Percentiles rank a stretch among this genome's conserved stretches.
Conservation (phyloP, 2,888 invertebrate genomes). For the Barypeithes pellucidus region DNA sequence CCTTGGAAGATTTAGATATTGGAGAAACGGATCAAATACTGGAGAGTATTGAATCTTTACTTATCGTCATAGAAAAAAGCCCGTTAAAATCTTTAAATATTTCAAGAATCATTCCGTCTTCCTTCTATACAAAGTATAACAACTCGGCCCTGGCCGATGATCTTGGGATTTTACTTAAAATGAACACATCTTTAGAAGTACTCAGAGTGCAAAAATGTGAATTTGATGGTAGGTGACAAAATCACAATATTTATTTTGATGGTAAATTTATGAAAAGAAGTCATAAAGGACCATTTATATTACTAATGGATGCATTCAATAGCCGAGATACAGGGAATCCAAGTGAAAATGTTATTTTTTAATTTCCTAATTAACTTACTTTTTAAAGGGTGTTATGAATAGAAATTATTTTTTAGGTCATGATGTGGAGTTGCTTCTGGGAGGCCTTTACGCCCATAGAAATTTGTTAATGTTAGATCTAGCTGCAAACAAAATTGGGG, state of each 20-base stretch:
- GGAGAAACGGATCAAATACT: conserved; percentile 75
- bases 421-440: conserved; percentile 74
- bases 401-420: conserved; percentile 64
- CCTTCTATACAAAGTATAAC: conserved; percentile 57
- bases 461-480: conserved; percentile 76
- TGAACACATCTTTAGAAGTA: conserved; percentile 71
- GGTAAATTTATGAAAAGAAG: too few relatives aligned
- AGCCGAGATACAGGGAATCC: too few relatives aligned
- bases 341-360: too few relatives aligned
- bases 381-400: too few relatives aligned
- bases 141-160: conserved; percentile 72
- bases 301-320: too few relatives aligned
- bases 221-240: conserved; percentile 69
- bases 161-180: conserved; percentile 64
- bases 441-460: conserved; percentile 72
- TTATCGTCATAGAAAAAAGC: conserved; percentile 70
- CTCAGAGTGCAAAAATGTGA: conserved; percentile 76
- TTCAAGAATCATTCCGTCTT: conserved; percentile 67
- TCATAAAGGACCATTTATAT: too few relatives aligned
- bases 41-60: conserved; percentile 73
- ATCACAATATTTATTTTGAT: too few relatives aligned
- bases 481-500: conserved; percentile 75
- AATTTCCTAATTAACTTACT: too few relatives aligned
- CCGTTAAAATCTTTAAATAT: conserved; percentile 67
- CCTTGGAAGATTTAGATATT: conserved; percentile 73